These are phyloP conservation scores for Melanostoma scalare DNA, from an alignment of 2,888 invertebrate species.

Conservation along the genomic window DNA sequence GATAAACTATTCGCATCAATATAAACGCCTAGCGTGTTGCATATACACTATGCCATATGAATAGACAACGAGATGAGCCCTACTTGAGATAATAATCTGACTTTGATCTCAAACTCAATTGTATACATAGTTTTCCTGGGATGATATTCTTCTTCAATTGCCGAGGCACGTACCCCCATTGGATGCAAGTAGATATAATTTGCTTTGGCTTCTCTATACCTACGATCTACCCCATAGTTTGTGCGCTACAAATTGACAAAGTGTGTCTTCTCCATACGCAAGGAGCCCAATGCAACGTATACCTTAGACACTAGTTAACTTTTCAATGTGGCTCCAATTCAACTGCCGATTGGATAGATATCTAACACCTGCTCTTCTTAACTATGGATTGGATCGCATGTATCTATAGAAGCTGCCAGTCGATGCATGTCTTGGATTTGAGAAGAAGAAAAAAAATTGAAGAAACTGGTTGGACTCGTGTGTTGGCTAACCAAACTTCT, in stretches of 20 bases:
- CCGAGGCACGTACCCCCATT: conserved; percentile 42
- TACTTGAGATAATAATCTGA: conserved; percentile 71
- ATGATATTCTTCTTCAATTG: conserved; percentile 49
- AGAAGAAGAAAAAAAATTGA: background rate
- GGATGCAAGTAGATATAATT: conserved; percentile 54
- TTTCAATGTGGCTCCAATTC: conserved; percentile 41
- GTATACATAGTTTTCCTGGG: background rate
- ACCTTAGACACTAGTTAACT: conserved; percentile 63
- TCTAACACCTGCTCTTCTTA: conserved; percentile 72
- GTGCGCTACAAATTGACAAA: conserved; percentile 66
- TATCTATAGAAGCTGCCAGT: conserved; percentile 29
- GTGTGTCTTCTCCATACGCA: conserved; percentile 57
- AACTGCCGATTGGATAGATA: conserved; percentile 70
- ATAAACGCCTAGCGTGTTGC: conserved; percentile 64
- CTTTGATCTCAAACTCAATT: conserved; percentile 53
- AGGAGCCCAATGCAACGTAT: conserved; percentile 5
- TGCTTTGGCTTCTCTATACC: conserved; percentile 65
- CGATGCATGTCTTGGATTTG: background rate
- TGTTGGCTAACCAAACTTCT: conserved; percentile 60
- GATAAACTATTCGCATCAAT: conserved; percentile 73
- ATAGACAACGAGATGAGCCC: conserved; percentile 65
- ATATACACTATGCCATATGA: conserved; percentile 4
- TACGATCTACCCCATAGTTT: conserved; percentile 31
- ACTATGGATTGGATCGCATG: conserved; percentile 51
- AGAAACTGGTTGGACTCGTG: conserved; percentile 67